Evolutionary conservation across 2,113 vertebrate species (phyloP).

Genomic region (Engystomops pustulosus): DNA sequence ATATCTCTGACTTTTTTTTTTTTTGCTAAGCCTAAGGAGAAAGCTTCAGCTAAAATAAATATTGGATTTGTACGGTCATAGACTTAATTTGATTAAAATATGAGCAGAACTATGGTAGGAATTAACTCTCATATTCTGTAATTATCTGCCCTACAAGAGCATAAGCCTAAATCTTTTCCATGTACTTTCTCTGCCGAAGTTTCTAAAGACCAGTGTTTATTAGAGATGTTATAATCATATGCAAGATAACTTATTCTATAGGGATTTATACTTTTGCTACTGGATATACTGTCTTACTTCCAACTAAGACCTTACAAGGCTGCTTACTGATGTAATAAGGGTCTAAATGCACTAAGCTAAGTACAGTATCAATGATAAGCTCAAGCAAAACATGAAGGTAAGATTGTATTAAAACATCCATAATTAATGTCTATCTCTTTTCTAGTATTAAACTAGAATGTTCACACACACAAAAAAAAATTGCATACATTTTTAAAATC

Average conservation of each 20-base stretch:
- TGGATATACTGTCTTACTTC: too few species aligned
- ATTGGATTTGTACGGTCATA: conserved; percentile 39
- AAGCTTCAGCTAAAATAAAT: conserved; percentile 43
- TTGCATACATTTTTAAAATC: too few species aligned
- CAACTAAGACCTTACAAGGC: too few species aligned
- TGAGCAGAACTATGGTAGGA: conserved; percentile 19
- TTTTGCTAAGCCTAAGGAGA: conserved; percentile 8
- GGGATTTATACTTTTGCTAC: too few species aligned
- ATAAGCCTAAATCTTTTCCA: background rate
- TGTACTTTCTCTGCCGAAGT: background rate
- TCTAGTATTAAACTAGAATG: too few species aligned
- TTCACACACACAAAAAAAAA: too few species aligned
- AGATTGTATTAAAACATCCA: too few species aligned
- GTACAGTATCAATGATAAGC: too few species aligned
- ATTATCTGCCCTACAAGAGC: conserved; percentile 23
- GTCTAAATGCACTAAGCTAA: too few species aligned
- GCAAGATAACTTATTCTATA: background rate
- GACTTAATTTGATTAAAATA: conserved; percentile 45
- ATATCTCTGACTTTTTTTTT: background rate
- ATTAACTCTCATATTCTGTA: conserved; percentile 22
- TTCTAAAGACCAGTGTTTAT: background rate
- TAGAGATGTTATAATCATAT: background rate
- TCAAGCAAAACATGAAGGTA: too few species aligned
- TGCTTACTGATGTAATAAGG: too few species aligned
- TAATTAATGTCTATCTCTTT: too few species aligned